Percentiles rank a stretch among this genome's conserved stretches.
Evolutionary conservation across 2,797 vertebrate species (phyloP).

Genomic region (Enteromius mattozi): DNA sequence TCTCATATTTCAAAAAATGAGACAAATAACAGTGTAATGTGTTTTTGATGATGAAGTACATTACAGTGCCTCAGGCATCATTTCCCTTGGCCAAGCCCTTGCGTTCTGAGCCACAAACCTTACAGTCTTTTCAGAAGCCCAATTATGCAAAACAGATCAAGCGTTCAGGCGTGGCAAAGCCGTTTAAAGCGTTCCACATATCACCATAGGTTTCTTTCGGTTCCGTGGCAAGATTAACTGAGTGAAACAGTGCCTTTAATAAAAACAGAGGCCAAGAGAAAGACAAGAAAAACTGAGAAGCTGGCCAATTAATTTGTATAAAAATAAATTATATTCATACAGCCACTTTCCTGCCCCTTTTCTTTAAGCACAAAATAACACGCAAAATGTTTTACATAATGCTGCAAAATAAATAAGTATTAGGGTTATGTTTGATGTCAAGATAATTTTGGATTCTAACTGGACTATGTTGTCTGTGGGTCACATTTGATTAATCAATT

Average conservation of each 20-base stretch:
- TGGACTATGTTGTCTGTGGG: background rate
- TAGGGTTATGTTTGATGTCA: constrained; percentile 16
- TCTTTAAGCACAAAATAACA: constrained; percentile 32
- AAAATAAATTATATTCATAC: constrained; percentile 42
- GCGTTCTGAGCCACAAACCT: constrained; percentile 48
- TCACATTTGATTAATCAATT: constrained; percentile 44
- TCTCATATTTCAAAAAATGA: constrained; percentile 46
- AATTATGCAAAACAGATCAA: constrained; percentile 67
- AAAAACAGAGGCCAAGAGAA: constrained; percentile 35
- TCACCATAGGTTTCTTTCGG: constrained; percentile 47
- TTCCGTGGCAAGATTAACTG: constrained; percentile 23
- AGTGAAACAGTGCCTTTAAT: constrained; percentile 41
- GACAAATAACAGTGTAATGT: constrained; percentile 43
- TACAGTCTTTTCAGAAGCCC: constrained; percentile 55
- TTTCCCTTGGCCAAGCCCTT: constrained; percentile 49
- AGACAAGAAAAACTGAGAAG: constrained; percentile 11
- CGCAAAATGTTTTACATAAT: constrained; percentile 23
- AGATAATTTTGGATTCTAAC: constrained; percentile 14
- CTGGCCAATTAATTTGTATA: constrained; percentile 42
- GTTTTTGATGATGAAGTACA: constrained; percentile 56
- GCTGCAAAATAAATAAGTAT: constrained; percentile 26
- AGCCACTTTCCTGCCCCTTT: background rate
- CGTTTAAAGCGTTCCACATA: constrained; percentile 54
- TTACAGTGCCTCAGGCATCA: constrained; percentile 42
- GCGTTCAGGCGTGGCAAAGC: constrained; percentile 62